Evolutionary conservation across 2,113 vertebrate species (phyloP).

Genomic region (Hemicordylus capensis): DNA sequence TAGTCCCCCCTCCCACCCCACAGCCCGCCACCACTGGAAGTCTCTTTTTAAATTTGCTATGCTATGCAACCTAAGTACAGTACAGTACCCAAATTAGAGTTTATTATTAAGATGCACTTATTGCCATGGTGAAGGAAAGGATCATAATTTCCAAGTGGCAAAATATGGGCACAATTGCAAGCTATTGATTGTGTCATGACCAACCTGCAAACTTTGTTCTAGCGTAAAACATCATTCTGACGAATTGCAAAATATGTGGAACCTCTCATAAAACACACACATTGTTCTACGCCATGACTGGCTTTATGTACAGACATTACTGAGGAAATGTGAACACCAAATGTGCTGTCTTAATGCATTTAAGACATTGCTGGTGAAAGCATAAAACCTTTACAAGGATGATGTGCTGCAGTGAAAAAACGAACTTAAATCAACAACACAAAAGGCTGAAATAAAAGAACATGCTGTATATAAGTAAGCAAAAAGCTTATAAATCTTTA

Average conservation of each 20-base stretch:
- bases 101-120: constrained; percentile 67
- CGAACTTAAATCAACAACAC: constrained; percentile 77
- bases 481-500: constrained; percentile 81
- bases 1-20: constrained; percentile 47
- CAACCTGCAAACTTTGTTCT: constrained; percentile 49
- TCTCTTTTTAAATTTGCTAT: constrained; percentile 66
- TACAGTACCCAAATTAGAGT: constrained; percentile 61
- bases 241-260: constrained; percentile 54
- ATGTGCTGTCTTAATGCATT: constrained; percentile 76
- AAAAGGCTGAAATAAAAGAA: constrained; percentile 76
- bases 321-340: constrained; percentile 72
- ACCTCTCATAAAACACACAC: constrained; percentile 65
- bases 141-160: constrained; percentile 49
- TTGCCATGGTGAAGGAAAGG: constrained; percentile 64
- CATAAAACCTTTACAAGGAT: constrained; percentile 76
- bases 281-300: constrained; percentile 65
- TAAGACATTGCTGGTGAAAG: constrained; percentile 80
- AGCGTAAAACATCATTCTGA: constrained; percentile 57
- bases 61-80: constrained; percentile 61
- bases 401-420: constrained; percentile 73
- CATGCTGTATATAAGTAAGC: constrained; percentile 81
- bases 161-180: constrained; percentile 44
- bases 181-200: constrained; percentile 57
- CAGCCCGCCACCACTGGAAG: constrained; percentile 49
- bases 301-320: constrained; percentile 69